Evolutionary conservation across 2,113 vertebrate genomes (phyloP), one percentile per base, ranked within the genome.

Genomic region (Lagopus muta): DNA sequence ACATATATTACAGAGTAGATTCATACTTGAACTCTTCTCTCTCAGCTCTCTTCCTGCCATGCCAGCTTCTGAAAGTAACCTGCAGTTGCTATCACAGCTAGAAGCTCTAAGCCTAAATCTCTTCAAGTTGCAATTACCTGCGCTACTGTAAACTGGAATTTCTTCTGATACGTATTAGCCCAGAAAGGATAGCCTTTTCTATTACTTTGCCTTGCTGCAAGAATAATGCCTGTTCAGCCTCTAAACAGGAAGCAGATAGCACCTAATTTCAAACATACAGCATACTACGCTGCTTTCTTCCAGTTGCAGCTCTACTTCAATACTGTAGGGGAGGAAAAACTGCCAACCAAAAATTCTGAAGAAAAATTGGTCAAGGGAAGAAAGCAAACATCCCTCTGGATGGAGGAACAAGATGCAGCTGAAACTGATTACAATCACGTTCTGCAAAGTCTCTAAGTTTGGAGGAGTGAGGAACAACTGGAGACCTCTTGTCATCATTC

Each of bases 311-410:
- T 71, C 17, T 57, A 12, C 16, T 34, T n/a, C 15, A 38, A 7
- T 5, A 28, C 11, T 52, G 4, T 6, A 2, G 4, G 3, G 7
- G 4, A 43, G 25, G 6, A 16, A 62, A 61, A 69, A 57, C 2
- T 10, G 4, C 11, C 40, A 11, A 27, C 45, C 48, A 61, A 45
- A 60, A 76, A 43, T 10, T 48, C 11, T 12, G 2, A 24, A 70
- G 5, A 86, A 27, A 42, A 42, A 57, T 3, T 5, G 10, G 18
- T 16, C 15, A 83, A 78, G 34, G 10, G 10, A 16, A 58, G 18
- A 60, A 77, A 70, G 32, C 6, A 2, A 88, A 30, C 6, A 66
- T 25, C n/a, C 34, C 21, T 12, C 13, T 13, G 3, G 11, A 17
- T 80, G 21, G 6, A 60, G 32, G 28, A 94, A 60, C 11, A 64